phyloP scores from a whole-genome alignment of 1,140 invertebrate species.

The Carposina sasakii region DNA sequence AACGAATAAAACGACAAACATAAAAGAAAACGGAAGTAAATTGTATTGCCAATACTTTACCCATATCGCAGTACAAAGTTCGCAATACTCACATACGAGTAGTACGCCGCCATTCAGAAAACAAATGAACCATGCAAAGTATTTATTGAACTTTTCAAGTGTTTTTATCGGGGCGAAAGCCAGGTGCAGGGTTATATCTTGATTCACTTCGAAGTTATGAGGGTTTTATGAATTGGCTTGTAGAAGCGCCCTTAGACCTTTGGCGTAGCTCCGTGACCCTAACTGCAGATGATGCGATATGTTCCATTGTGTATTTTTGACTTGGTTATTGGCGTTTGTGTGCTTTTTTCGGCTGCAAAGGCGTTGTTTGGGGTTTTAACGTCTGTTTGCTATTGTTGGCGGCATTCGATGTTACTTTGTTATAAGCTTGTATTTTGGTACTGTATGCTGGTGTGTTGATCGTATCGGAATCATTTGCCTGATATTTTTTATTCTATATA shows the following conservation, averaged over 20 bases:
- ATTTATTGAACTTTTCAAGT: slow-evolving; percentile 54
- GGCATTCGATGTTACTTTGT: slow-evolving; percentile 28
- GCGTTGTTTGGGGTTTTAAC: slow-evolving; percentile 45
- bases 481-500: no score
- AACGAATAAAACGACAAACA: no score
- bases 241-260: slow-evolving; percentile 56
- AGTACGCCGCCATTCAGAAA: slow-evolving; percentile 31
- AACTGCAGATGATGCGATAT: slow-evolving; percentile 68
- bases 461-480: no score
- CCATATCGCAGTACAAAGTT: slow-evolving; percentile 26
- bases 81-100: slow-evolving; percentile 31
- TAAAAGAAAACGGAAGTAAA: no score
- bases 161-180: slow-evolving; percentile 52
- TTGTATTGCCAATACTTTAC: no score
- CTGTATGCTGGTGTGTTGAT: no score
- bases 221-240: slow-evolving; percentile 54
- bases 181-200: slow-evolving; percentile 67
- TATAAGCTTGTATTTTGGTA: no score
- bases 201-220: slow-evolving; percentile 67
- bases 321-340: slow-evolving; percentile 55
- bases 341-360: slow-evolving; percentile 33
- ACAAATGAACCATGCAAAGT: slow-evolving; percentile 52
- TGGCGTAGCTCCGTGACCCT: slow-evolving; percentile 63
- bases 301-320: slow-evolving; percentile 51
- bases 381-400: slow-evolving; percentile 36